Percentiles rank a stretch among this genome's conserved stretches.
phyloP scores from a whole-genome alignment of 2,113 vertebrate genomes.

The Lophotis ruficrista region DNA sequence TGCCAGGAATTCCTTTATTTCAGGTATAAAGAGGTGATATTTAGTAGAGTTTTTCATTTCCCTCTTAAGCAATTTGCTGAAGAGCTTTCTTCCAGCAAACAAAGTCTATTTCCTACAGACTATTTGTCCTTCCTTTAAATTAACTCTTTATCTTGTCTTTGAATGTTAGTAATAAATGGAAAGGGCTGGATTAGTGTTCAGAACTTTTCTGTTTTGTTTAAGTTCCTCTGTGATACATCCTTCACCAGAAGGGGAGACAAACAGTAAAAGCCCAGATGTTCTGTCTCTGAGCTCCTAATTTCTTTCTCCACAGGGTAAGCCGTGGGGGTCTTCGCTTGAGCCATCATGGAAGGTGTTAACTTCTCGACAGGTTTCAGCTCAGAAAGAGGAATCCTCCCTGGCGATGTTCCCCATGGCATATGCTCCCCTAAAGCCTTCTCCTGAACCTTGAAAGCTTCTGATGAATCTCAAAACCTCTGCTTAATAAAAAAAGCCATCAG shows the following conservation, averaged over 20 bases:
- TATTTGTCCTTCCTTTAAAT: background rate
- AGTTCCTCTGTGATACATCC: background rate
- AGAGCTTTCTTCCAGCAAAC: background rate
- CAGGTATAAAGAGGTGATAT: background rate
- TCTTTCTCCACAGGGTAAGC: background rate
- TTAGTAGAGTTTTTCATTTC: background rate
- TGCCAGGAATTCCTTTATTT: background rate
- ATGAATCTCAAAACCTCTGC: background rate
- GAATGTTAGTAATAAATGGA: background rate
- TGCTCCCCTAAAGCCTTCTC: background rate
- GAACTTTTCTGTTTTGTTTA: background rate
- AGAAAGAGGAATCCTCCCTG: background rate
- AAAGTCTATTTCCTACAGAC: background rate
- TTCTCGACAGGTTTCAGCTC: background rate
- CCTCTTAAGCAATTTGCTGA: background rate
- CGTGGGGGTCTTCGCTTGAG: background rate
- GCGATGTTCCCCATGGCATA: background rate
- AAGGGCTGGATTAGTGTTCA: background rate
- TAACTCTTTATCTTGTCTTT: background rate
- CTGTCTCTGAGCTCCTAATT: background rate
- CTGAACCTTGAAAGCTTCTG: background rate
- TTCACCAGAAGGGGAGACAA: background rate
- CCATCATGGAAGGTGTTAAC: accelerated
- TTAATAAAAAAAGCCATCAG: background rate
- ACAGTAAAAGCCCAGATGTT: background rate